Evolutionary conservation across 1,140 invertebrate genomes (phyloP), one percentile per base, ranked within the genome.

Genomic region (Rhynchophorus ferrugineus): DNA sequence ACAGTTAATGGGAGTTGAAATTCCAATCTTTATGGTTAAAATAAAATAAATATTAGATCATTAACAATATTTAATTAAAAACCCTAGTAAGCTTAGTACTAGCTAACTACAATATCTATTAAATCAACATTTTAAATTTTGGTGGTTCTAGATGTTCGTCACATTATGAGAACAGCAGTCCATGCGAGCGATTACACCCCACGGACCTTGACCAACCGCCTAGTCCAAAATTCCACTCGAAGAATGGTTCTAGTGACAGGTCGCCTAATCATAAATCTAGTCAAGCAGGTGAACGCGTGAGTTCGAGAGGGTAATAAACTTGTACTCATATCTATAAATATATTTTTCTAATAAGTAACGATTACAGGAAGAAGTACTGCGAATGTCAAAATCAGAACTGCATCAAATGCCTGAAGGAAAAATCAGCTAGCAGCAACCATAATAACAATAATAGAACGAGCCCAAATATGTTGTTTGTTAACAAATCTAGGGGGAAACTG

Each of bases 401-500:
- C 43, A 53, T 51, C 29, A 65, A 60, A 46, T 65, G 65, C 47
- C 42, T 60, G 13, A 62, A 59, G 41, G 59, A 56, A 16, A 52
- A 62, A 44, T 61, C 65, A 22, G 60, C 59, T 21, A 63, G 59
- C 24, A 58, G 56, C 38, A 67, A 67, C 39, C 66, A 69, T 53
- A 63, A 67, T 56, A 62, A 36, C 37, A 64, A 63, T 50, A 62
- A 35, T 64, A 62, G 45, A 65, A 62, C 54, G 65, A 63, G 55
- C 48, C 44, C 53, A 14, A 69, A 67, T 51, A 76, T 67, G 2
- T 61, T 77, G 38, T 72, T 69, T 3, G 73, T 77, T 70, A 42
- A 65, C 69, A 2, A 71, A 67, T 16, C 69, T 68, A 8, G 73
- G 42, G 58, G 58, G 13, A 78, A 78, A 57, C 55, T 81, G 2